Evolutionary conservation across 2,113 vertebrate genomes (phyloP), one percentile per base, ranked within the genome.

Genomic region (Gnathonemus echidnorhynchus): DNA sequence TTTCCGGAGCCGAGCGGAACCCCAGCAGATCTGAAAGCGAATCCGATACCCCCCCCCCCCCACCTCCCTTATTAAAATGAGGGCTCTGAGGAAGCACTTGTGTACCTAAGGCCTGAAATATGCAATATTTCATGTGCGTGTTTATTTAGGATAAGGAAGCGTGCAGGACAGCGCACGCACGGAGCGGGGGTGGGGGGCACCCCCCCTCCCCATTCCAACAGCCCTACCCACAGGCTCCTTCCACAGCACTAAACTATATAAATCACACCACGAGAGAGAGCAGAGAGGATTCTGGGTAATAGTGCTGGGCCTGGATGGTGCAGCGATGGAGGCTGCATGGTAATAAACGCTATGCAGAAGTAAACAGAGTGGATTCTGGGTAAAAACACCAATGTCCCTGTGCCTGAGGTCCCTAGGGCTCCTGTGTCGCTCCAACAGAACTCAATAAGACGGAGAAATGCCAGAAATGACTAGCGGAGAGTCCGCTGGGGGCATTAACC

Each of bases 71-170:
- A 89, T 90, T 91, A 91, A 90, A 90, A 45, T 92, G 77, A 90
- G 83, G 88, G 92, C 90, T 88, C 74, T 88, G 90, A 88, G 89
- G 88, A 88, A 88, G 90, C 86, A 35, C 89, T 90, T 90, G 89
- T 90, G 87, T 89, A 89, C 89, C 90, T 87, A 84, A 90, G 90
- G 83, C 90, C 89, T 89, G 90, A 90, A 93, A 88, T 88, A 88
- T 85, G 56, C 87, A 91, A 88, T 90, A 84, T 92, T 92, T 90
- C 88, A 91, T 84, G 89, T 39, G 86, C 49, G 74, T 91, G 90
- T 92, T 90, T 90, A 91, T 92, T 93, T 93, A 89, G 90, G 90
- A 91, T 91, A 89, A 42, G 91, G 89, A 89, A 56, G 89, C 91
- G 50, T 87, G 77, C 86, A 45, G 88, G 56, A 88, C 42, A 11